Conservation (phyloP, 2,113 vertebrate genomes). For the Saimiri boliviensis region DNA sequence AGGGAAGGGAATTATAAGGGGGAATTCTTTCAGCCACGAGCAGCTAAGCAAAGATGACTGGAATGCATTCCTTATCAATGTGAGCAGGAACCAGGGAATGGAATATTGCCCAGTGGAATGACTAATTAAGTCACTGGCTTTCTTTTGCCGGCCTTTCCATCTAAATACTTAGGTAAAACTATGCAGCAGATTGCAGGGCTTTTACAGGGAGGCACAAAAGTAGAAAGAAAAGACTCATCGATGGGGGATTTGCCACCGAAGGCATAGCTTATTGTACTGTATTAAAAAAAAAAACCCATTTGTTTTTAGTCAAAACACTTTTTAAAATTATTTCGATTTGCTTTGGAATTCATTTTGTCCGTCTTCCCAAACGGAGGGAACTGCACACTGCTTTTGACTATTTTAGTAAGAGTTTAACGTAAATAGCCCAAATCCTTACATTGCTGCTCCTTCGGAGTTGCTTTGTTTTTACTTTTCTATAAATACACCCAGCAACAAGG, state of each 20-base stretch:
- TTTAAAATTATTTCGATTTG: not conserved
- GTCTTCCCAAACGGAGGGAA: not conserved
- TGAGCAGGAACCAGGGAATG: not conserved
- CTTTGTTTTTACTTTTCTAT: conserved; percentile 43
- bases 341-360: not conserved
- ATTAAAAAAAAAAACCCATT: not conserved
- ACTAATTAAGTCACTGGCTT: conserved; percentile 15
- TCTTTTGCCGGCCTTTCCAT: conserved; percentile 12
- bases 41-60: not conserved
- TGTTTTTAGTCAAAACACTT: conserved; percentile 24
- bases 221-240: not conserved
- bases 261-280: not conserved
- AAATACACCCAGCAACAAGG: conserved; percentile 38
- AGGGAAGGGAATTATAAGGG: not conserved
- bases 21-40: not conserved
- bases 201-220: not conserved
- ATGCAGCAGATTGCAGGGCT: not conserved
- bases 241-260: not conserved
- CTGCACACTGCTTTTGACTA: not conserved
- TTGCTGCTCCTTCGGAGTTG: not conserved
- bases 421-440: not conserved
- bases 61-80: conserved; percentile 17
- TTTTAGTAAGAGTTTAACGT: conserved; percentile 48
- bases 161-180: not conserved
- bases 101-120: conserved; percentile 10